phyloP scores from a whole-genome alignment of 64 coral and sea anemone species.

The Dendrophyllia cribrosa region DNA sequence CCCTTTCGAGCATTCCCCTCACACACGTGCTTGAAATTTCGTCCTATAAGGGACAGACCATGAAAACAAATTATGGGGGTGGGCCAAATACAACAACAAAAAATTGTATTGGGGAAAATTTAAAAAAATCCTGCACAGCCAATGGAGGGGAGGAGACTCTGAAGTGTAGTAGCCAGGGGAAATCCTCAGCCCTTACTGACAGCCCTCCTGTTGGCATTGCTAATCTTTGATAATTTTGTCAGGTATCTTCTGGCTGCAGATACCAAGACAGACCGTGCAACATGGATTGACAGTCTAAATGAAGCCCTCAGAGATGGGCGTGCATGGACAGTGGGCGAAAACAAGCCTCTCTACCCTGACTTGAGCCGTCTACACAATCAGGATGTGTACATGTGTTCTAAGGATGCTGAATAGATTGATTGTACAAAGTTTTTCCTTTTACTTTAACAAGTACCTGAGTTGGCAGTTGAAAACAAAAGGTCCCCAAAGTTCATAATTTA shows the following conservation, averaged over 20 bases:
- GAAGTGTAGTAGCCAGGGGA: too few species aligned
- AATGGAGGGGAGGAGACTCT: too few species aligned
- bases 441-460: conserved; percentile 1
- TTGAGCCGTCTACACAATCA: conserved; percentile 68
- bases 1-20: too few species aligned
- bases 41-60: too few species aligned
- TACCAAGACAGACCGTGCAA: conserved; percentile 88
- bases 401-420: not conserved
- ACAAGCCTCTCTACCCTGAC: conserved; percentile 62
- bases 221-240: not conserved
- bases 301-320: conserved; percentile 92
- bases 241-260: conserved; percentile 95
- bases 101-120: too few species aligned
- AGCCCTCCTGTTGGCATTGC: not conserved
- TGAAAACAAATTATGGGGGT: too few species aligned
- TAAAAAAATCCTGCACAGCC: too few species aligned
- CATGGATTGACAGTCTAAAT: conserved; percentile 93
- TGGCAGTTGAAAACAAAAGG: not conserved
- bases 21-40: too few species aligned
- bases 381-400: conserved; percentile 81
- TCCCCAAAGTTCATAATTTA: too few species aligned
- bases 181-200: too few species aligned
- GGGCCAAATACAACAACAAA: too few species aligned
- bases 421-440: too few species aligned
- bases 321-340: conserved; percentile 66